Conservation (phyloP, 2,797 vertebrate genomes). For the Otus scops region DNA sequence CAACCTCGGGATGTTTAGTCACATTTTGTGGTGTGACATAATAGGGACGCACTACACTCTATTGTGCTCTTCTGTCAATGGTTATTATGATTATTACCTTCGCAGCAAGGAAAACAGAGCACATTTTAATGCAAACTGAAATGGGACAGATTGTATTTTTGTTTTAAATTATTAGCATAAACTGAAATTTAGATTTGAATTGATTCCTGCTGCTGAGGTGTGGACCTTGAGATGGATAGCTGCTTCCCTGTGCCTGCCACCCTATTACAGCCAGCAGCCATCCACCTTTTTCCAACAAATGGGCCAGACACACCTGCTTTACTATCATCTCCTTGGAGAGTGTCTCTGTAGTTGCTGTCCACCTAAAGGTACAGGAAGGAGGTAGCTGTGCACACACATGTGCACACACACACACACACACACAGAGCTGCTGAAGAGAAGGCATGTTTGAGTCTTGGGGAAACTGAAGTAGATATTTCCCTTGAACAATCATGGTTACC, state of each 20-base stretch:
- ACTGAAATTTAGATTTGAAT: background rate
- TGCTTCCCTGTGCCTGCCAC: background rate
- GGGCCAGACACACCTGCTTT: background rate
- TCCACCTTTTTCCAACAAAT: accelerated
- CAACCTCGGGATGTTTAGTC: background rate
- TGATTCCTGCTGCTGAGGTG: background rate
- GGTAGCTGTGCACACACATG: accelerated
- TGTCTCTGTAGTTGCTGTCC: background rate
- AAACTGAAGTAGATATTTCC: background rate
- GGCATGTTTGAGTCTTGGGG: accelerated
- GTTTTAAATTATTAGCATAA: background rate
- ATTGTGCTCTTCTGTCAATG: background rate
- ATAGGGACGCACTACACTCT: background rate
- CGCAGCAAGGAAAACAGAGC: background rate
- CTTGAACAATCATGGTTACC: background rate
- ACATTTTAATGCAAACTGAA: background rate
- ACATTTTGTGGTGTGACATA: background rate
- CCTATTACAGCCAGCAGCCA: background rate
- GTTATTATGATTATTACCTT: background rate
- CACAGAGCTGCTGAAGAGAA: background rate
- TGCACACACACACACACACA: background rate
- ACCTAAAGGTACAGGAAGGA: background rate
- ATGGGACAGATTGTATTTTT: background rate
- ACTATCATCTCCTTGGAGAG: background rate
- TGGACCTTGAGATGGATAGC: background rate